Conservation (phyloP, 2,113 vertebrate species). For the Oenanthe oenanthe region DNA sequence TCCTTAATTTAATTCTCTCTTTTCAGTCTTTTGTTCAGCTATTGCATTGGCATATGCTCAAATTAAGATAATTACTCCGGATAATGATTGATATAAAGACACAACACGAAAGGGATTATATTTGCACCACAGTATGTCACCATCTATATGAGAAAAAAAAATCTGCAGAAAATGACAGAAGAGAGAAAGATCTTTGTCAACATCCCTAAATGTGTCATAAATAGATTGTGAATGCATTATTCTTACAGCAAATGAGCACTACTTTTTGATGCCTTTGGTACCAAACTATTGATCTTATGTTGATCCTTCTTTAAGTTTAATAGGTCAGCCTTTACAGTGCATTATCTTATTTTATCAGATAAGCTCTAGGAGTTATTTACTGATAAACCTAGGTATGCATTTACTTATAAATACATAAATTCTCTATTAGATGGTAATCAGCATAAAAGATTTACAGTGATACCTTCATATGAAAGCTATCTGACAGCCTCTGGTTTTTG, state of each 20-base stretch:
- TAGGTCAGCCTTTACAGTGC: not conserved
- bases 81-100: not conserved
- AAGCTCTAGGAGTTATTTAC: not conserved
- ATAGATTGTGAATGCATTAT: not conserved
- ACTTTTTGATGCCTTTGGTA: not conserved
- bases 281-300: not conserved
- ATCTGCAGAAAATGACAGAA: not conserved
- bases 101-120: not conserved
- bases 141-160: not conserved
- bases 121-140: not conserved
- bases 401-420: not conserved
- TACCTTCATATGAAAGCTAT: not conserved
- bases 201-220: not conserved
- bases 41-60: not conserved
- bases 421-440: not conserved
- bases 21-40: not conserved
- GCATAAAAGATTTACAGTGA: not conserved
- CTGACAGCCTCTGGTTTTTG: not conserved
- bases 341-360: not conserved
- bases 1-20: not conserved
- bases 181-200: not conserved
- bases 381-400: not conserved
- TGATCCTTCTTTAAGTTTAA: not conserved
- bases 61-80: not conserved
- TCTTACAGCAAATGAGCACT: not conserved